Conservation (phyloP, 2,113 vertebrate species). For the Silurus asotus region DNA sequence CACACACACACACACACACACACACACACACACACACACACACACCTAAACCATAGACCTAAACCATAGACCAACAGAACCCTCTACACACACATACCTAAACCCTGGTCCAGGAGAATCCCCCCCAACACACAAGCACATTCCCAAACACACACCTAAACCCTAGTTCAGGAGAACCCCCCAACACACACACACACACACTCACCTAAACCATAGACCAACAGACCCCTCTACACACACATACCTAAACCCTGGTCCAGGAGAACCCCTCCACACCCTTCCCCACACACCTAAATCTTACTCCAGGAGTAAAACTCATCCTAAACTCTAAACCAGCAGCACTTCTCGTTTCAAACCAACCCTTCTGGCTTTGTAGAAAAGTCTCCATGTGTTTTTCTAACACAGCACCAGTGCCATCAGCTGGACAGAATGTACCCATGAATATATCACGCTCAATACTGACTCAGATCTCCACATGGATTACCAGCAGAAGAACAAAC, state of each 20-base stretch:
- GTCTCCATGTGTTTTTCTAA: not conserved
- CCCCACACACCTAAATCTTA: not conserved
- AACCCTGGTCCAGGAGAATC: not conserved
- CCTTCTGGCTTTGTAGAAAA: not conserved
- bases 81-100: not conserved
- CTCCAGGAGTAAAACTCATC: not conserved
- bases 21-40: no score
- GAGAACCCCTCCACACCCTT: no score
- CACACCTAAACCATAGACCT: not conserved
- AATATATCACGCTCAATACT: not conserved
- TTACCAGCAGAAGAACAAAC: not conserved
- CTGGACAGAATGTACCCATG: constrained; percentile 8
- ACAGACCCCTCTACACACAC: no score
- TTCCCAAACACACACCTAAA: no score
- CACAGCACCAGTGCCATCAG: constrained; percentile 21
- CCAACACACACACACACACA: no score
- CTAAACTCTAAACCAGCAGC: not conserved
- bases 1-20: no score
- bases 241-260: not conserved
- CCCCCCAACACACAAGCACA: no score
- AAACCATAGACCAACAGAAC: not conserved
- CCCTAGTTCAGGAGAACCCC: no score
- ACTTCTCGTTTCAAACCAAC: not conserved
- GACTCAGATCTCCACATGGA: not conserved
- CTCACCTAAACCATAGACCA: no score